Evolutionary conservation across 2,113 vertebrate species (phyloP), one percentile per base, ranked within the genome.

Genomic region (Carollia perspicillata): DNA sequence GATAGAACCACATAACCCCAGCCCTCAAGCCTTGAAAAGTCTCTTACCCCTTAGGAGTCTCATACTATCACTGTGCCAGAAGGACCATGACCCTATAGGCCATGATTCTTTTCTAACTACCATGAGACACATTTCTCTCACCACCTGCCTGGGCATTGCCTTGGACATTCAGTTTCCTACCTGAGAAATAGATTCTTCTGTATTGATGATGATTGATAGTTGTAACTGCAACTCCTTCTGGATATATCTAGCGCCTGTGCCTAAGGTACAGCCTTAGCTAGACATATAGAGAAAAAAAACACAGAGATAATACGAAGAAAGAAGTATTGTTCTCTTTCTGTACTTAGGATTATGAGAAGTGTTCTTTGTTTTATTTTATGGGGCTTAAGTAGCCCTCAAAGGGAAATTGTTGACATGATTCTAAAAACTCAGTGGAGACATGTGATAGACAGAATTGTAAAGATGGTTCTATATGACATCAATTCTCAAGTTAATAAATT

Each of bases 361-460:
- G 60, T 86, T 51, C 58, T 89, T 83, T 84, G 30, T 78, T 95
- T 94, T 35, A 87, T 37, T 93, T 83, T 53, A 80, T 80, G 55
- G 6, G 7, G 18, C 58, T 84, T 75, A 88, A 79, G 58, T 94
- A 33, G 35, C 42, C 40, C 22, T 65, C 49, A 63, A 69, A 92
- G 74, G 23, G 44, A 90, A 80, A 92, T 66, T 65, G 3, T 95
- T 93, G 23, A 80, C n/a, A 71, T 80, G 51, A 94, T 69, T 92
- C 66, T 77, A 68, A n/a, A 60, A 87, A 91, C 23, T 93, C 55
- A 84, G 5, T 63, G 47, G 33, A 23, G 69, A 68, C 2, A 20
- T 84, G 26, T 88, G 71, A 26, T 63, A 28, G 47, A 49, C 16
- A 84, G 30, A 93, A 90, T 86, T 96, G 17, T 88, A 69, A 93